Percentiles rank a stretch among this genome's conserved stretches.
Evolutionary conservation across 2,113 vertebrate genomes (phyloP).

Genomic region (Mixornis gularis): DNA sequence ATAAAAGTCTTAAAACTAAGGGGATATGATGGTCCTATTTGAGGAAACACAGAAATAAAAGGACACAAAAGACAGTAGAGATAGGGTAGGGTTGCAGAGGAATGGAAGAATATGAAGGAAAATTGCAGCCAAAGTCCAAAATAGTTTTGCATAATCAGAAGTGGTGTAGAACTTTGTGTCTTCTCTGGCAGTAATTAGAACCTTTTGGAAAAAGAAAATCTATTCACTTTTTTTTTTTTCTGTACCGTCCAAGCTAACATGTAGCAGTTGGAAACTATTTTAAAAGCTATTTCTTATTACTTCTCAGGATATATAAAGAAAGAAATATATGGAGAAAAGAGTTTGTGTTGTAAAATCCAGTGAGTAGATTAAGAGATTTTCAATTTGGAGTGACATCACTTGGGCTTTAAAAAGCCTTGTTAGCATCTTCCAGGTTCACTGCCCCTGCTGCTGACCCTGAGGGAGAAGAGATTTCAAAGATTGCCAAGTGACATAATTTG

Average conservation of each 20-base stretch:
- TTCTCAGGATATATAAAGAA: not conserved
- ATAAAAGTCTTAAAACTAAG: not conserved
- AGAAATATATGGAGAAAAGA: not conserved
- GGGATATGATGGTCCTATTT: not conserved
- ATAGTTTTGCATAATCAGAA: not conserved
- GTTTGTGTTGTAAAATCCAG: not conserved
- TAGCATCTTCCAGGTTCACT: not conserved
- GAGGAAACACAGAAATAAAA: not conserved
- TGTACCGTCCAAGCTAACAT: not conserved
- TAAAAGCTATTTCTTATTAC: not conserved
- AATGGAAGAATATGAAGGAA: not conserved
- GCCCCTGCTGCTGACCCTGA: not conserved
- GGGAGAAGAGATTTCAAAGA: not conserved
- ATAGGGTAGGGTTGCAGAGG: not conserved
- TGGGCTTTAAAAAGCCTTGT: not conserved
- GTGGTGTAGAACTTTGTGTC: not conserved
- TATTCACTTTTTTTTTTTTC: not conserved
- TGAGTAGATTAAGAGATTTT: constrained; percentile 21
- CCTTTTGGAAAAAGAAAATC: not conserved
- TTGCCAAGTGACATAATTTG: not conserved
- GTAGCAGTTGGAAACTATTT: not conserved
- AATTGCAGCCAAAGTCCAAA: not conserved
- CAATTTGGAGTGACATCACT: not conserved
- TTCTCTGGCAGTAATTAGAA: not conserved
- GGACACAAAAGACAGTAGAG: not conserved